These are phyloP conservation scores for Halisarca cf. caerulea DNA, from an alignment of 37 sponge, comb jelly and placozoan genomes.

Conservation along the genomic window DNA sequence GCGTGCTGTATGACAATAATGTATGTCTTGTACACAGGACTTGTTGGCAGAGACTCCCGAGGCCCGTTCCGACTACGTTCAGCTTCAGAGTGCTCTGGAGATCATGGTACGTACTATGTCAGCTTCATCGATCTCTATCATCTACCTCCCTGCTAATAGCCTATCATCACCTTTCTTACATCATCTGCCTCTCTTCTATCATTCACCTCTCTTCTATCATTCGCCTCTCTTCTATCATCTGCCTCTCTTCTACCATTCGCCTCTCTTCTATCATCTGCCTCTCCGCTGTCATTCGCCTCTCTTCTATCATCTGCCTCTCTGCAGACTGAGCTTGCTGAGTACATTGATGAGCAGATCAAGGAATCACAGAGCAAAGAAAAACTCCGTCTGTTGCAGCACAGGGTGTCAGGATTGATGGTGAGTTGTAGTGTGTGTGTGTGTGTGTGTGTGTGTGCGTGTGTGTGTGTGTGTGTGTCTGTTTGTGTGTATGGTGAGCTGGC, in stretches of 20 bases:
- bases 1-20: neutral
- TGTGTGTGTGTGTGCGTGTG: no score
- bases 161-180: no score
- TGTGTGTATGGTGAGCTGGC: no score
- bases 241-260: neutral
- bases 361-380: constrained; percentile 84
- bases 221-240: no score
- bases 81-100: constrained; percentile 51
- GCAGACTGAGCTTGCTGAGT: constrained; percentile 75
- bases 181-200: no score
- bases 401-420: constrained; percentile 79
- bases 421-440: no score
- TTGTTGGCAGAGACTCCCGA: constrained; percentile 66
- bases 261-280: no score
- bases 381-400: constrained; percentile 60
- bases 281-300: neutral
- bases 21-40: constrained; percentile 54
- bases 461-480: no score
- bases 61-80: constrained; percentile 68
- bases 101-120: constrained; percentile 45
- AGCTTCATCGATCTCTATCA: no score
- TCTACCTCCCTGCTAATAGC: no score
- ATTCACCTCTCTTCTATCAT: neutral
- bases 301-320: no score
- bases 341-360: constrained; percentile 76